Base-by-base conservation (phyloP, 2,888 invertebrate species). In the Morpho helenor region DNA sequence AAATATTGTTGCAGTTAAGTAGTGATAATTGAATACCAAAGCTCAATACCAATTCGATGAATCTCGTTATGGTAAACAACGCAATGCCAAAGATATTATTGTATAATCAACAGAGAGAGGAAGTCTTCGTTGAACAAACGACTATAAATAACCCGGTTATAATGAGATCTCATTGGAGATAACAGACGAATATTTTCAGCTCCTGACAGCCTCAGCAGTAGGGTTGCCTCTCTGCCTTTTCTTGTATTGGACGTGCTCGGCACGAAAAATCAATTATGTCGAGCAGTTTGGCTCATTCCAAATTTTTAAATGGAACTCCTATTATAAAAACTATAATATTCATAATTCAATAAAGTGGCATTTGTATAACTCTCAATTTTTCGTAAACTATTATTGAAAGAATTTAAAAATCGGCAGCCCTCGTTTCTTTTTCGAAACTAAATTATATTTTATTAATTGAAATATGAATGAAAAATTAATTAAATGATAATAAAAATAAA, bases 91-190 rank as follows among this genome's bases (percentile, higher is more conserved):
- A 56, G 49, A 50, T 53, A 49, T 45, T 50, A 61, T 59, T 52
- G 50, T 52, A 61, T 47, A 39, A 53, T 59, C 48, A 59, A 45
- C 46, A 48, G 44, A 56, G 44, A 56, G 56, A 61, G 59, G 61
- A 59, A 61, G 51, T 59, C n/a, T 50, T 44, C 55, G 59, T 60
- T 57, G 53, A 64, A 61, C 61, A 57, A 57, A 57, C 61, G 54
- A 22, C 59, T 65, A 65, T 63, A 63, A 65, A 65, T 63, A 65
- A 55, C 61, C 9, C 45, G 56, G 48, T 56, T 62, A 64, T 64
- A 62, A 62, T 60, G 54, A 56, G 64, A 64, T 64, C 64, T 57
- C 56, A 52, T 60, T 56, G 62, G 42, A 51, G 58, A 65, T 63
- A 58, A 58, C 49, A 51, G 55, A 56, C 57, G 56, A 55, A 64